Evolutionary conservation across 2,797 vertebrate species (phyloP).

Genomic region (Cryptoprocta ferox): DNA sequence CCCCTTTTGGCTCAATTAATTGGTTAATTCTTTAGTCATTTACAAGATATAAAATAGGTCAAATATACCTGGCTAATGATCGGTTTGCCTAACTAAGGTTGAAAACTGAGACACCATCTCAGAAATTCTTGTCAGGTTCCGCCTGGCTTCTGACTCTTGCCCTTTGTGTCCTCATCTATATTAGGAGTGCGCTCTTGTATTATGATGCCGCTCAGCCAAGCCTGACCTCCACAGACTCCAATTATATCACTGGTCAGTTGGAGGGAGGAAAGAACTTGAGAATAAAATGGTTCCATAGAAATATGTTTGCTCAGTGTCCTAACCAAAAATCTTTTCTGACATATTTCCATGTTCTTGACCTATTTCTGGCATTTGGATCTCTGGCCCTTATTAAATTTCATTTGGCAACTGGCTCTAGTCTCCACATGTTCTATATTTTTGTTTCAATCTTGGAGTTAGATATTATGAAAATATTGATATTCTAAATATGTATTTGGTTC

Average conservation of each 20-base stretch:
- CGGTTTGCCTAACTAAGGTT: neutral
- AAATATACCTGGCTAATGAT: neutral
- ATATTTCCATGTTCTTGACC: neutral
- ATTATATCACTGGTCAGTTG: neutral
- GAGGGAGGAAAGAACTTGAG: neutral
- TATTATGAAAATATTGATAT: conserved; percentile 33
- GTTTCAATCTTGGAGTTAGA: neutral
- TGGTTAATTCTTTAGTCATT: conserved; percentile 24
- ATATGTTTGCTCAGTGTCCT: neutral
- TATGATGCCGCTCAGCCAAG: neutral
- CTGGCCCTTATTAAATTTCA: neutral
- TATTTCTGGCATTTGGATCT: conserved; percentile 12
- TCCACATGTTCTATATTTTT: neutral
- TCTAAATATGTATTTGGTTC: conserved; percentile 16
- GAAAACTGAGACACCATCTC: neutral
- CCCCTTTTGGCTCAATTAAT: neutral
- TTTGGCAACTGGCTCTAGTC: neutral
- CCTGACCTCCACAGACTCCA: neutral
- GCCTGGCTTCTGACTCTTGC: neutral
- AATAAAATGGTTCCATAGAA: neutral
- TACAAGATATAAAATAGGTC: neutral
- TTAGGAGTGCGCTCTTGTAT: neutral
- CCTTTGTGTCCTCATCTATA: neutral
- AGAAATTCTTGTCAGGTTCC: neutral
- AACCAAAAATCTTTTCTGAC: neutral